These are phyloP conservation scores for Brachymystax lenok DNA, from an alignment of 2,797 vertebrate species.

Conservation along the genomic window DNA sequence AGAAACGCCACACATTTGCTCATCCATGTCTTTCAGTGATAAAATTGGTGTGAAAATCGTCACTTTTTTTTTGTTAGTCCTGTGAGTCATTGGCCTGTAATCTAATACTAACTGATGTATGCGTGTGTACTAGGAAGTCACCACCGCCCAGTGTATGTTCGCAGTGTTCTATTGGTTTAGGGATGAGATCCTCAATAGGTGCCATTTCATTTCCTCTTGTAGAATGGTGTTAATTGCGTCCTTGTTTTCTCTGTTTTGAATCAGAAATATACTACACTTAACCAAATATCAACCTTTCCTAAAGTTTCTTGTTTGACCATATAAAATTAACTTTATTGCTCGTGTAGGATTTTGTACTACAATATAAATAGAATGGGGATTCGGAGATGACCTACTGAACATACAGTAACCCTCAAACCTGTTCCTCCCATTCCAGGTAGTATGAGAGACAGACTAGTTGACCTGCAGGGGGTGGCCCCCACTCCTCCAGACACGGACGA, in stretches of 20 bases:
- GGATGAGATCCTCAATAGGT: not conserved
- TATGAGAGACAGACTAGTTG: conserved; percentile 91
- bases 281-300: not conserved
- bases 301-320: not conserved
- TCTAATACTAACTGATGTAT: not conserved
- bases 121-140: not conserved
- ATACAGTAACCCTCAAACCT: not conserved
- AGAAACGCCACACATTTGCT: not conserved
- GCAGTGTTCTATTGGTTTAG: too few relatives aligned
- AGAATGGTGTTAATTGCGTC: not conserved
- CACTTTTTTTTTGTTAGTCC: not conserved
- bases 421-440: conserved; percentile 66
- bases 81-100: not conserved
- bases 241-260: not conserved
- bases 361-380: not conserved
- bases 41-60: not conserved
- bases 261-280: not conserved
- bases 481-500: conserved; percentile 22
- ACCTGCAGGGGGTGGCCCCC: conserved; percentile 73
- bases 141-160: too few relatives aligned
- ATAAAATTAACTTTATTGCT: not conserved
- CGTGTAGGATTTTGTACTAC: too few relatives aligned
- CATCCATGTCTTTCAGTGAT: not conserved
- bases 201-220: not conserved
- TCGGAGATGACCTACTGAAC: not conserved